Evolutionary conservation across 30 jellyfish, hydroid and myxozoan genomes (phyloP), one percentile per base, ranked within the genome.

Genomic region (Catostylus mosaicus): DNA sequence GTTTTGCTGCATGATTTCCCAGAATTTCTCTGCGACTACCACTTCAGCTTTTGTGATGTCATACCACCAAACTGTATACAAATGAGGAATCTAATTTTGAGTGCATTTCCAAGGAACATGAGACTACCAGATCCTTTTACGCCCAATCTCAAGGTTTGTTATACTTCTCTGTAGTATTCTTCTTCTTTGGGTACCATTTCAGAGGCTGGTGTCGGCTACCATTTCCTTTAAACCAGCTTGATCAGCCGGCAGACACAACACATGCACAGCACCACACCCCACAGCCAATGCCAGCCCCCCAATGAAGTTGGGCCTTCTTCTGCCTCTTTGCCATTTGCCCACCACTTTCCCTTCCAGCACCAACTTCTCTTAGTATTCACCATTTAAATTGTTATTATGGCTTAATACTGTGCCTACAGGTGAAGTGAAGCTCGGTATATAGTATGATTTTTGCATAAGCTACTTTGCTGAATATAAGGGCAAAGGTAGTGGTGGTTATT

Each of bases 71-170:
- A 93, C 51, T 93, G 98, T 71, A 93, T 93, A n/a, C 98, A 93
- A 60, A 93, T 93, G 98, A 69, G 98, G 67, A 93, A 93, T 61
- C 88, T 93, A 70, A 93, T 93, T n/a, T 85, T 93, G 54, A 93
- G 98, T 63, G 98, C 98, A n/a, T 93, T 93, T 83, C 98, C 98
- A n/a, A 77, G 97, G 51, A 93, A 93, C 54, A 93, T 93, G 98
- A 67, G 98, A 34, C 68, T 93, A 72, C 98, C 98, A 6, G 98
- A 93, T 68, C 98, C 98, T 20, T 93, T 93, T 45, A 93, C 98
- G 23, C 98, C 98, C 26, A 93, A 93, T 70, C 84, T 93, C 38
- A 93, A 93, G 89, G 98, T 92, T 56, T 10, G 89, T 46, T 57
- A 1, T 43, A 23, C 22, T 22, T 22, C 16, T n/a, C 5, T n/a